Base-by-base conservation (phyloP, 1,140 invertebrate species). In the Babylonia areolata region DNA sequence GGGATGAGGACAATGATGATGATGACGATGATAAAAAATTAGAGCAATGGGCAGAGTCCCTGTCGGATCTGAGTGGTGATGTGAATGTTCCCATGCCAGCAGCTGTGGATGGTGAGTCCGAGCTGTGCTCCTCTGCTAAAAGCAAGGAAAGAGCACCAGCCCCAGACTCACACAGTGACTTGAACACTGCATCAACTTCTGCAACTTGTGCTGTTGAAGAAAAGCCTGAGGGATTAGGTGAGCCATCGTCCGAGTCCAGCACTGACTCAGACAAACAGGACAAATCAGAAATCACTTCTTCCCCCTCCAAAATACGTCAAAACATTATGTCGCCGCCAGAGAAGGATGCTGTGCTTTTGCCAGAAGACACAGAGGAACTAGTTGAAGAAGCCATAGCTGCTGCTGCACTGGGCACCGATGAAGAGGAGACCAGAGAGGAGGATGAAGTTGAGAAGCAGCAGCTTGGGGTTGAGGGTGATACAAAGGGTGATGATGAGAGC, bases 11-110 rank as follows among this genome's bases (percentile, higher is more conserved):
- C 58, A 23, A 64, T 64, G 58, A 39, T 85, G 54, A 77, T 77
- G 88, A 88, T 64, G 58, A 39, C 85, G 75, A 82, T 77, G 88
- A 88, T 31, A 85, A 89, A 17, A 86, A 87, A 54, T 88, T 90
- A 71, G 64, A 87, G 37, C 39, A 85, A 9, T 84, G 87, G 42
- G 90, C 89, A 69, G 79, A 88, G 83, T 86, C 75, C 9, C 37
- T 77, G 35, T 40, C 75, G 3, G 39, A 39, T 40, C 37, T 12
- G 23, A 64, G 17, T 23, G 5, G 28, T 51, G 46, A 17, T 51
- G 46, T 9, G 46, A 17, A 51, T 17, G 17, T 17, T 51, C 9
- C 46, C 9, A 0, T 51, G 46, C 17, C 46, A 51, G 46, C 0
- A 2, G 46, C 9, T 17, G 17, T 17, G 17, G 46, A 51, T 51